These are phyloP conservation scores for Austrolebias charrua DNA, from an alignment of 2,797 vertebrate genomes.

Conservation along the genomic window DNA sequence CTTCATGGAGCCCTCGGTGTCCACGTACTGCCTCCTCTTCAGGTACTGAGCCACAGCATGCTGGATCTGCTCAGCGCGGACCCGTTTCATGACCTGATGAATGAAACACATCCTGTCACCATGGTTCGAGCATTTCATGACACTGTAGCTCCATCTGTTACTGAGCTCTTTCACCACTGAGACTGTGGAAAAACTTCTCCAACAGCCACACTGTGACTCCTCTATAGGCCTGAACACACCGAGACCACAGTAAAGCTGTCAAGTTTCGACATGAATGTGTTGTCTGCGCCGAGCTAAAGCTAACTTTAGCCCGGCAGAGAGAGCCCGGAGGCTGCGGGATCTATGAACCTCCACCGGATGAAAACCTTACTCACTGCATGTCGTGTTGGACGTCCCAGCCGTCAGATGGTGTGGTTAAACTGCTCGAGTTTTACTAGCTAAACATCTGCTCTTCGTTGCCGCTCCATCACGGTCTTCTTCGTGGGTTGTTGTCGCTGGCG, in stretches of 20 bases:
- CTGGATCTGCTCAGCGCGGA: slow-evolving; percentile 97
- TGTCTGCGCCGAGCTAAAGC: slow-evolving; percentile 31
- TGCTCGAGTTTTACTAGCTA: neutral
- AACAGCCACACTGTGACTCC: no score
- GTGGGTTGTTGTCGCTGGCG: no score
- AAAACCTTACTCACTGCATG: slow-evolving; percentile 71
- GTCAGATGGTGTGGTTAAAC: neutral
- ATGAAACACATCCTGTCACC: neutral
- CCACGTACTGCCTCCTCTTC: slow-evolving; percentile 95
- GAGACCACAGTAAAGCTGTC: neutral
- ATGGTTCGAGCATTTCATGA: no score
- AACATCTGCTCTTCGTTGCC: slow-evolving; percentile 9
- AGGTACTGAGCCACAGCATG: slow-evolving; percentile 95
- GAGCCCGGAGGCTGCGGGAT: no score
- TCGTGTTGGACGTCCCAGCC: slow-evolving; percentile 21
- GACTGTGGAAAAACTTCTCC: no score
- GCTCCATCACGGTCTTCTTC: slow-evolving; percentile 42
- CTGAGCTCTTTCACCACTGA: no score
- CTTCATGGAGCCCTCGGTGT: slow-evolving; percentile 89
- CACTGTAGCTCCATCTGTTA: no score
- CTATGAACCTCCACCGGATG: neutral
- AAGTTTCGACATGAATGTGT: neutral
- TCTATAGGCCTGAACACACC: no score
- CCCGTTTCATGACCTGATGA: slow-evolving; percentile 94
- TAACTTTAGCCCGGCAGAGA: slow-evolving; percentile 38